These are phyloP conservation scores for Epiperipatus broadwayi DNA, from an alignment of 2,888 invertebrate genomes.

Conservation along the genomic window DNA sequence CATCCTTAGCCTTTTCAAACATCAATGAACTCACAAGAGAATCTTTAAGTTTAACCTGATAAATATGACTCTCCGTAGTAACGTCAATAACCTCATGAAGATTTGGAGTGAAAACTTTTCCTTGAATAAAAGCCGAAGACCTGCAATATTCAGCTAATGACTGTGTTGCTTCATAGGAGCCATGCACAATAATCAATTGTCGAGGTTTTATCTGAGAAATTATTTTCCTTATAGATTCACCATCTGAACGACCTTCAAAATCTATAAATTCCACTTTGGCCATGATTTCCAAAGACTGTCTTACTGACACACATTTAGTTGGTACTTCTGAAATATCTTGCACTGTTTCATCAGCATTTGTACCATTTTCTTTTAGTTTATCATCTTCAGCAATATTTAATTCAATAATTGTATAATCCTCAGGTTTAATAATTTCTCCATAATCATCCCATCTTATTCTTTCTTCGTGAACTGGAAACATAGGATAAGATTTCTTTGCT, in stretches of 20 bases:
- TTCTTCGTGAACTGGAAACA: constrained; percentile 87
- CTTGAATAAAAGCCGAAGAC: constrained; percentile 35
- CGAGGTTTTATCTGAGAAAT: constrained; percentile 50
- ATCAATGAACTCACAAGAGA: constrained; percentile 64
- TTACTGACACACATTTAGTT: constrained; percentile 62
- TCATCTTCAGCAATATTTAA: constrained; percentile 35
- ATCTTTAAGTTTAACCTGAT: constrained; percentile 77
- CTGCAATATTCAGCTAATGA: constrained; percentile 45
- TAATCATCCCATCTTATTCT: constrained; percentile 73
- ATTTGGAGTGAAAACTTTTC: constrained; percentile 58
- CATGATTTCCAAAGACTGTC: constrained; percentile 52
- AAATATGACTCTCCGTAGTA: constrained; percentile 92
- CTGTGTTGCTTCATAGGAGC: constrained; percentile 45
- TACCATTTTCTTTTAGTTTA: constrained; percentile 19
- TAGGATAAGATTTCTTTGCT: constrained; percentile 76
- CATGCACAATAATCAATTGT: constrained; percentile 57
- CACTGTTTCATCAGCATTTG: constrained; percentile 35
- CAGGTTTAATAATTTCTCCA: constrained; percentile 78
- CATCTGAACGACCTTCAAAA: constrained; percentile 64
- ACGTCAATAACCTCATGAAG: constrained; percentile 63
- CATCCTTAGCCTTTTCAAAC: constrained; percentile 63
- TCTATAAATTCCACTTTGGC: constrained; percentile 85
- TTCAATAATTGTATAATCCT: constrained; percentile 71
- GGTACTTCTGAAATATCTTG: constrained; percentile 56
- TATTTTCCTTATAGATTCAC: constrained; percentile 46